These are phyloP conservation scores for Aphaenogaster ashmeadi DNA, from an alignment of 1,140 invertebrate genomes.

Conservation along the genomic window DNA sequence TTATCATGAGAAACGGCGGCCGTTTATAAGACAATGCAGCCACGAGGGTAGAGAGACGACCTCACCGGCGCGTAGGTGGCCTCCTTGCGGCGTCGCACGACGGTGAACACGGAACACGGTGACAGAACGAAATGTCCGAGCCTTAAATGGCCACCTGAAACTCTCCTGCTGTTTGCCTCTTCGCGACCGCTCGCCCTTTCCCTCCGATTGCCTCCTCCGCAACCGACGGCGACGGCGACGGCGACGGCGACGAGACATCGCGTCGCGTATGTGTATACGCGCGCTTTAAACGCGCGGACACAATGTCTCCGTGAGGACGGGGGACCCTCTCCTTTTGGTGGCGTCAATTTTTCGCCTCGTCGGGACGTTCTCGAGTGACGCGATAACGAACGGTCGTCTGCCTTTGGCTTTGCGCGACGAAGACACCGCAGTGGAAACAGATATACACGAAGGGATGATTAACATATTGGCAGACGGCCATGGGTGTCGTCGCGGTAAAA, in stretches of 20 bases:
- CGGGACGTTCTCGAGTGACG: slow-evolving; percentile 38
- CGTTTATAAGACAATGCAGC: slow-evolving; percentile 83
- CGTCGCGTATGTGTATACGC: slow-evolving; percentile 9
- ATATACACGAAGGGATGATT: slow-evolving; percentile 7
- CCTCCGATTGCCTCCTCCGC: slow-evolving; percentile 33
- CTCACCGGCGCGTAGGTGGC: slow-evolving; percentile 83
- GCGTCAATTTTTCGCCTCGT: slow-evolving; percentile 59
- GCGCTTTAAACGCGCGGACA: slow-evolving; percentile 36
- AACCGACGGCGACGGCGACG: slow-evolving; percentile 12
- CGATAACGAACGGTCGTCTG: slow-evolving; percentile 31
- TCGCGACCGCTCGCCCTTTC: slow-evolving; percentile 32
- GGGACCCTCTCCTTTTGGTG: slow-evolving; percentile 5
- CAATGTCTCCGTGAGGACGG: slow-evolving; percentile 51
- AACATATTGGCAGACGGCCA: neutral
- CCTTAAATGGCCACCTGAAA: slow-evolving; percentile 85
- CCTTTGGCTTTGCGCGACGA: neutral
- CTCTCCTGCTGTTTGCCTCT: slow-evolving; percentile 61
- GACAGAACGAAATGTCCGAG: slow-evolving; percentile 86
- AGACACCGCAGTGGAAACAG: neutral
- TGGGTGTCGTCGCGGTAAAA: neutral
- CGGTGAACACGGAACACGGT: slow-evolving; percentile 83
- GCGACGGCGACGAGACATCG: slow-evolving; percentile 46
- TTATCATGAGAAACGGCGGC: slow-evolving; percentile 84
- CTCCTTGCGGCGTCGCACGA: slow-evolving; percentile 78
- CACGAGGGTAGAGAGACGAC: slow-evolving; percentile 69